These are phyloP conservation scores for Euphonia xanthogaster DNA, from an alignment of 2,797 vertebrate genomes.

Conservation along the genomic window DNA sequence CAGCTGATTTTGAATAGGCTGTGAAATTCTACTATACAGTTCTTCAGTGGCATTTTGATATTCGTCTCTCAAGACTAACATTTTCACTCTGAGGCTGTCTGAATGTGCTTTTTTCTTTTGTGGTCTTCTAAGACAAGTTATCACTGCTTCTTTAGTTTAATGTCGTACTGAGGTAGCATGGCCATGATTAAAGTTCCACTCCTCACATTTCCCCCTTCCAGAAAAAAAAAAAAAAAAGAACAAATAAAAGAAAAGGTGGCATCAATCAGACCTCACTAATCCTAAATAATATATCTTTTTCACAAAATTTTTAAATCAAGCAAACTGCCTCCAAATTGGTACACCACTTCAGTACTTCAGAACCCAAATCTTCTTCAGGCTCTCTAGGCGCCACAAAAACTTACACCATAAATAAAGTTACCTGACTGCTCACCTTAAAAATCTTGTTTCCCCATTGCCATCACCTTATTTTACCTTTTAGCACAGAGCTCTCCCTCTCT, in stretches of 20 bases:
- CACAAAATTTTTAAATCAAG: neutral
- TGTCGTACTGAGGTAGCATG: neutral
- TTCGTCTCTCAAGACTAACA: neutral
- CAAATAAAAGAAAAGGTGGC: neutral
- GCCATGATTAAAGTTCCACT: accelerated
- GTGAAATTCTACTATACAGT: neutral
- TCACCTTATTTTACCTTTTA: neutral
- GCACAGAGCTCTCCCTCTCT: neutral
- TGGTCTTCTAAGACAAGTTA: neutral
- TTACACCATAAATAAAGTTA: neutral
- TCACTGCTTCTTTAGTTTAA: neutral
- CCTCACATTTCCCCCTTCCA: neutral
- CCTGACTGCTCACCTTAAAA: neutral
- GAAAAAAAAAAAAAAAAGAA: neutral
- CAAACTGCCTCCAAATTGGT: neutral
- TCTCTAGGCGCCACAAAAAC: neutral
- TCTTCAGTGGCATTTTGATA: neutral
- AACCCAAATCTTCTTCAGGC: neutral
- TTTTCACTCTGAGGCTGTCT: neutral
- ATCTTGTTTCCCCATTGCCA: neutral
- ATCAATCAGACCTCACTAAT: neutral
- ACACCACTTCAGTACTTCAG: neutral
- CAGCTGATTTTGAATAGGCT: neutral
- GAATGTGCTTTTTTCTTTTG: neutral
- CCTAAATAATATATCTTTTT: neutral